A percentile compares a stretch with the other conserved stretches of the same genome.
These are phyloP conservation scores for Branchinecta sandiegonensis DNA, from an alignment of 2,888 invertebrate genomes.

Conservation along the genomic window DNA sequence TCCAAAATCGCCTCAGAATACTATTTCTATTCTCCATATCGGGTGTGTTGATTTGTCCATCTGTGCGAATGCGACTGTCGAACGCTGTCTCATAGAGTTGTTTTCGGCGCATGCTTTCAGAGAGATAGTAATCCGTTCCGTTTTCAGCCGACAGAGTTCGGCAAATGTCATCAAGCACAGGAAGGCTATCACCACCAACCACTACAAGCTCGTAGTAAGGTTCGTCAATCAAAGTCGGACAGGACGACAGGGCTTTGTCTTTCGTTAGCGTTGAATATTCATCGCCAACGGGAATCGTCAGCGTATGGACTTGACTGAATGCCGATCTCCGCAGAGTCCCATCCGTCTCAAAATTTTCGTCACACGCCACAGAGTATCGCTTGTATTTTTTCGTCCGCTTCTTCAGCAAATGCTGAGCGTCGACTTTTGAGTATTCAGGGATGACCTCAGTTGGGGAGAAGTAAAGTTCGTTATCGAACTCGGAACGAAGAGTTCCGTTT, in stretches of 20 bases:
- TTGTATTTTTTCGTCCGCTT: background rate
- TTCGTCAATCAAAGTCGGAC: conserved; percentile 10
- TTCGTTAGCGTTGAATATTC: conserved; percentile 6
- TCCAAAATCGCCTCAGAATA: conserved; percentile 3
- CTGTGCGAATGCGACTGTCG: conserved; percentile 44
- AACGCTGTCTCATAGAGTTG: conserved; percentile 79
- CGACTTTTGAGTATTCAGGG: background rate
- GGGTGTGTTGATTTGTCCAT: background rate
- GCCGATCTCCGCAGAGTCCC: conserved; percentile 1
- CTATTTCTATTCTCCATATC: background rate
- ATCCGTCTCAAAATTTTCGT: conserved; percentile 9
- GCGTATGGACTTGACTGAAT: background rate
- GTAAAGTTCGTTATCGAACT: conserved; percentile 5
- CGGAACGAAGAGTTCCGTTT: background rate
- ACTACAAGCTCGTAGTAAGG: conserved; percentile 13
- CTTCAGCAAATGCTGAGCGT: background rate
- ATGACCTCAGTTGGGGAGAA: background rate
- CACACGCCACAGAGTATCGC: conserved; percentile 13
- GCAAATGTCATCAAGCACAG: conserved; percentile 15
- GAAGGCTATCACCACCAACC: conserved; percentile 7
- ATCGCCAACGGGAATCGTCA: conserved; percentile 14
- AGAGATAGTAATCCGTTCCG: background rate
- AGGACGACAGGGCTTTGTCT: conserved; percentile 13
- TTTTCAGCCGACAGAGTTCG: background rate
- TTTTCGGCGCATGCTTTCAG: conserved; percentile 37